Base-by-base conservation (phyloP, 2,888 invertebrate species). In the Notocelia uddmanniana region DNA sequence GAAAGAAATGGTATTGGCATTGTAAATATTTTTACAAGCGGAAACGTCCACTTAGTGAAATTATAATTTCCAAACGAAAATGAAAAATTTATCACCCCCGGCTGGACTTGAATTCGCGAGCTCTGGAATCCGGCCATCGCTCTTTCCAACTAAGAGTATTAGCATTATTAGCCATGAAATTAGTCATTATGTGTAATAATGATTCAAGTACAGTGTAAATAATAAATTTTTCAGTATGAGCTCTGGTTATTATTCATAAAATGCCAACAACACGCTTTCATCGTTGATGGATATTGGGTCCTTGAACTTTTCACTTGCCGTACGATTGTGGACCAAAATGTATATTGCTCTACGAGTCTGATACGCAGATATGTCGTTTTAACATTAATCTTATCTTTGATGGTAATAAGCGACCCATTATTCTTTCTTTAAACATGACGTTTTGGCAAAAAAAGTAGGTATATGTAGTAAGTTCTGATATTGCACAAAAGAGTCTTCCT, bases 271-370 rank as follows among this genome's bases (percentile, higher is more conserved):
- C 69, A 63, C 69, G 69, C 50, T 64, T 50, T 52, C 64, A 34
- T 63, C 18, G 50, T 26, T 70, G 70, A 70, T 70, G 70, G 70
- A 70, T 66, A 70, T 57, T 58, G 58, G n/a, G 64, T 52, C 58
- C 70, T 70, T 70, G 70, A 70, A 70, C 70, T 70, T 66, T 66
- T 70, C 59, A 58, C 55, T 48, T 58, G n/a, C 21, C n/a, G n/a
- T 55, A 34, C 18, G 11, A 13, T 10, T 26, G 2, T 48, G 10
- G 21, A 15, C 31, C 11, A 10, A 57, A 34, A 31, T 31, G 57
- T 57, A n/a, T 31, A 18, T n/a, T 6, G 10, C 6, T 9, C 3
- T 18, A 9, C 13, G 18, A 23, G 15, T n/a, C 31, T 52, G 1
- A 15, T 9, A 54, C 23, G 15, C 1, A 26, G 15, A 54, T 54